phyloP scores from a whole-genome alignment of 2,797 vertebrate species.

The Eulemur rubriventer region DNA sequence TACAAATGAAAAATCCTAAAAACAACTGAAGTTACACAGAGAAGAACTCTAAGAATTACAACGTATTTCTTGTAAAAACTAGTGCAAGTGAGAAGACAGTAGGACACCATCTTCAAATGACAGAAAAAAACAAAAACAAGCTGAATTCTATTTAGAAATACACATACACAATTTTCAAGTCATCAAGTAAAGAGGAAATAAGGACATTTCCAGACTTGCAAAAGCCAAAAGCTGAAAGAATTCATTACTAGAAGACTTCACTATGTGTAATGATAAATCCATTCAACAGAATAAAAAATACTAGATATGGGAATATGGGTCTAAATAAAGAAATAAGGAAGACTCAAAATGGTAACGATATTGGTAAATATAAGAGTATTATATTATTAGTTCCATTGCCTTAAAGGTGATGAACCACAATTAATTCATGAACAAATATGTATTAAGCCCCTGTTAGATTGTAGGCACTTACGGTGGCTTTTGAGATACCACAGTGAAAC shows the following conservation, averaged over 20 bases:
- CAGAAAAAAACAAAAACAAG: not conserved
- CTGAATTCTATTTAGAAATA: not conserved
- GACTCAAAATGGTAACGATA: not conserved
- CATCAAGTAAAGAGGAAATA: not conserved
- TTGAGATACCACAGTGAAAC: rapidly evolving
- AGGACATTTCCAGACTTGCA: not conserved
- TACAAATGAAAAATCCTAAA: not conserved
- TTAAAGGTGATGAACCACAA: not conserved
- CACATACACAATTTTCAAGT: not conserved
- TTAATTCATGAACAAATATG: not conserved
- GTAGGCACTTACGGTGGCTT: rapidly evolving
- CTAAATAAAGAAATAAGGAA: not conserved
- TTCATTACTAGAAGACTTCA: not conserved
- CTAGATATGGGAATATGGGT: not conserved
- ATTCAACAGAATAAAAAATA: not conserved
- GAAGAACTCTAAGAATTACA: not conserved
- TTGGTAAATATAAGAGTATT: too few relatives aligned
- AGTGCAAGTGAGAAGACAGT: not conserved
- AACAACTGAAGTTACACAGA: not conserved
- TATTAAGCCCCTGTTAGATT: not conserved
- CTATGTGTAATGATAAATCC: not conserved
- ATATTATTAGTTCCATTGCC: not conserved
- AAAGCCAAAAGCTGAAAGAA: not conserved
- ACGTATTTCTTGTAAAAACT: not conserved
- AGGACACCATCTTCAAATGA: not conserved